Conservation (phyloP, 2,888 invertebrate species). For the Lymantria monacha region DNA sequence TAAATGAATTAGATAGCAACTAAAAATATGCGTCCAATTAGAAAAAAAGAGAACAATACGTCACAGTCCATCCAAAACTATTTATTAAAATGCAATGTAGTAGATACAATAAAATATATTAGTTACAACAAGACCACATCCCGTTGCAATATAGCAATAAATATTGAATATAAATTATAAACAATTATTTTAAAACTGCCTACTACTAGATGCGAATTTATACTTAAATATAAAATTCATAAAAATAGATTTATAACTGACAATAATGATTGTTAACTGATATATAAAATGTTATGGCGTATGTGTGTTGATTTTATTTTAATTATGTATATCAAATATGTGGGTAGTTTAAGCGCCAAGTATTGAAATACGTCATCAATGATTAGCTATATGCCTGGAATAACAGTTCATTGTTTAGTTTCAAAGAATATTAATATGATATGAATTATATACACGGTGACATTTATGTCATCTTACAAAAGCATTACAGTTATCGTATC, state of each 20-base stretch:
- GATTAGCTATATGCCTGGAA: slow-evolving; percentile 10
- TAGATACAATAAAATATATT: slow-evolving; percentile 19
- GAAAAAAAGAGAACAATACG: slow-evolving; percentile 26
- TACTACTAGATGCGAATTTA: slow-evolving; percentile 81
- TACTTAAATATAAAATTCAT: slow-evolving; percentile 78
- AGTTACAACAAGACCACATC: slow-evolving; percentile 45
- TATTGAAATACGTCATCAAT: slow-evolving; percentile 5
- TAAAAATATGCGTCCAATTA: slow-evolving; percentile 17
- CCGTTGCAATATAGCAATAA: slow-evolving; percentile 50
- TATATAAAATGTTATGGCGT: slow-evolving; percentile 79
- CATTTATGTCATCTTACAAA: too few species aligned
- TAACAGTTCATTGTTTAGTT: too few species aligned
- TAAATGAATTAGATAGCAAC: slow-evolving; percentile 5
- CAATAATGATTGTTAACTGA: slow-evolving; percentile 83
- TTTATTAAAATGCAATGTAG: slow-evolving; percentile 16
- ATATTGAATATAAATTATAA: slow-evolving; percentile 63
- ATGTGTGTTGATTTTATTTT: slow-evolving; percentile 69
- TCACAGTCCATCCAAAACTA: slow-evolving; percentile 26
- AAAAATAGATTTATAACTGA: slow-evolving; percentile 82
- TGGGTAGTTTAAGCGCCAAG: slow-evolving; percentile 66
- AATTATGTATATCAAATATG: slow-evolving; percentile 58
- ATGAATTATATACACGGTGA: too few species aligned
- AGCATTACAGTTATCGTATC: too few species aligned
- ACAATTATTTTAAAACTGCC: slow-evolving; percentile 79
- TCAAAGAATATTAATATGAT: too few species aligned